Evolutionary conservation across 2,113 vertebrate genomes (phyloP).

Genomic region (Thalassoma bifasciatum): DNA sequence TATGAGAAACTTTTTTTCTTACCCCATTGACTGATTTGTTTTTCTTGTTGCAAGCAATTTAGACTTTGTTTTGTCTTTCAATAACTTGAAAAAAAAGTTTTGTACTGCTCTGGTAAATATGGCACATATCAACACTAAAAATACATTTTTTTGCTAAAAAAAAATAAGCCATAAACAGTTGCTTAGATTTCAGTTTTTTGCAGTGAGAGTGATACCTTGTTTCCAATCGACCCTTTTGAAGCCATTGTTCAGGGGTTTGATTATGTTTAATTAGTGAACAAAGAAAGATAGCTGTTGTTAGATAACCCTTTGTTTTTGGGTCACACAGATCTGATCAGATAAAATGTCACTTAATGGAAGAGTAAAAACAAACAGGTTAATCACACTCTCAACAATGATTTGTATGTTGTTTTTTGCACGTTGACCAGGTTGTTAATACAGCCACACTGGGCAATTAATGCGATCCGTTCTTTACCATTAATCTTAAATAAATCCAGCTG

Average conservation of each 20-base stretch:
- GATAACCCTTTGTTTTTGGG: slow-evolving; percentile 1
- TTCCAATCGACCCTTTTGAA: neutral
- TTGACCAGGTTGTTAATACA: slow-evolving; percentile 62
- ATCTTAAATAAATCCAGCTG: slow-evolving; percentile 50
- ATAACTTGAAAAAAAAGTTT: too few relatives aligned
- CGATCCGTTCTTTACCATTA: slow-evolving; percentile 35
- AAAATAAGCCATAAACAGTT: too few relatives aligned
- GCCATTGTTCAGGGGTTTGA: slow-evolving; percentile 7
- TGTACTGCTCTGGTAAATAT: too few relatives aligned
- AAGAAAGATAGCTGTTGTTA: neutral
- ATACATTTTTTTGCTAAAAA: too few relatives aligned
- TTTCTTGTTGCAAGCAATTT: too few relatives aligned
- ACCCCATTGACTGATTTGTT: too few relatives aligned
- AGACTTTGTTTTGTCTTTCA: too few relatives aligned
- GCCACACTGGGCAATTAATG: slow-evolving; percentile 37
- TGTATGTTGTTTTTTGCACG: slow-evolving; percentile 26
- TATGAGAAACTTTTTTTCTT: too few relatives aligned
- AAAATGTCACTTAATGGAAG: slow-evolving; percentile 45
- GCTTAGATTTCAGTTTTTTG: too few relatives aligned
- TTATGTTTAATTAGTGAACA: neutral
- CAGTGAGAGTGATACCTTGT: too few relatives aligned
- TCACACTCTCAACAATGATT: slow-evolving; percentile 21
- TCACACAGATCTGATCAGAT: slow-evolving; percentile 28
- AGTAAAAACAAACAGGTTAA: slow-evolving; percentile 53
- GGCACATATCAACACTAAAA: too few relatives aligned